These are phyloP conservation scores for Poeciliopsis presidionis DNA, from an alignment of 2,797 vertebrate species.

Conservation along the genomic window DNA sequence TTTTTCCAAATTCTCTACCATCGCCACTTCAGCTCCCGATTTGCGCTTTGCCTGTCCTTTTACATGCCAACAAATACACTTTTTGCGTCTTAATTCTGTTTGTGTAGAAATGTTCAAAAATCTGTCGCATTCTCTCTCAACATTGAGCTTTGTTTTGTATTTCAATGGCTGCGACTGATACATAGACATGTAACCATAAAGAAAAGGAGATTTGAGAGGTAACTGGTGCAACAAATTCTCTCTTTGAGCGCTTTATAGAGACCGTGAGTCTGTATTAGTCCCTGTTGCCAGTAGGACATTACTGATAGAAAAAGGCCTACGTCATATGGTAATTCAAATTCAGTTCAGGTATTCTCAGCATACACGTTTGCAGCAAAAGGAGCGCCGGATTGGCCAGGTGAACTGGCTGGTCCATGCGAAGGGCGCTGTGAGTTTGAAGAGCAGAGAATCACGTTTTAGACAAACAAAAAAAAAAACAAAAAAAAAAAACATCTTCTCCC, in stretches of 20 bases:
- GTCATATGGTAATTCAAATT: constrained; percentile 87
- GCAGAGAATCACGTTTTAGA: constrained; percentile 37
- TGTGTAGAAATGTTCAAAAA: constrained; percentile 23
- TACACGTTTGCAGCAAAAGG: constrained; percentile 77
- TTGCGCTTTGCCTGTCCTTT: constrained; percentile 31
- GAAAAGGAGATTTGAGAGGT: constrained; percentile 27
- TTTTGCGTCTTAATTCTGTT: constrained; percentile 9
- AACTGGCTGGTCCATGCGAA: constrained; percentile 54
- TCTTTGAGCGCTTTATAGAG: constrained; percentile 59
- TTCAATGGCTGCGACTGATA: constrained; percentile 11
- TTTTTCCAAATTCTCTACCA: constrained; percentile 20
- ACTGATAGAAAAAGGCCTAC: constrained; percentile 76
- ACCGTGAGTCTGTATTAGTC: constrained; percentile 62
- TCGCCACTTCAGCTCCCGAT: constrained; percentile 39
- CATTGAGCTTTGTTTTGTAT: constrained; percentile 35
- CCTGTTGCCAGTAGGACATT: constrained; percentile 78
- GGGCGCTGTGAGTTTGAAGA: constrained; percentile 42
- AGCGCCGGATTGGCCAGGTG: constrained; percentile 71
- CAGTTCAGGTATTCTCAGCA: constrained; percentile 83
- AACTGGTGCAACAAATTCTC: constrained; percentile 73
- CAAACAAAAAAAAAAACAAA: background rate
- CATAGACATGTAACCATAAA: constrained; percentile 20
- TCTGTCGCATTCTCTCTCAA: constrained; percentile 57
- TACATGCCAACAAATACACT: constrained; percentile 16
- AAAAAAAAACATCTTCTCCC: background rate